These are phyloP conservation scores for Drosophila ustulata DNA, from an alignment of 2,888 invertebrate species.

Conservation along the genomic window DNA sequence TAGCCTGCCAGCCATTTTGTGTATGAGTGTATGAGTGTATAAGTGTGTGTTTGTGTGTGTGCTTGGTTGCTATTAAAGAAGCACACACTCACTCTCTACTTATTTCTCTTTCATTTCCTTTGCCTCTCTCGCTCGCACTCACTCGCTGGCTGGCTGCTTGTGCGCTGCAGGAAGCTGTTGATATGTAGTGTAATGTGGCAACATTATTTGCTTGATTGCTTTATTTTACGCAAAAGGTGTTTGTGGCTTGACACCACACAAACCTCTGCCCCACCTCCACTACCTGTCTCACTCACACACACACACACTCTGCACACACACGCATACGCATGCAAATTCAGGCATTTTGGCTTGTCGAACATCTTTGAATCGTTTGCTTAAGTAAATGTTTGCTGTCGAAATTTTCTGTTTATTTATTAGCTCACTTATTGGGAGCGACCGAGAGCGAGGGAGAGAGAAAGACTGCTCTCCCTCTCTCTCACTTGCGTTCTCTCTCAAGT, in stretches of 20 bases:
- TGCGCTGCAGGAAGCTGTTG: constrained; percentile 72
- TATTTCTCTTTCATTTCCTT: constrained; percentile 21
- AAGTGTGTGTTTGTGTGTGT: constrained; percentile 23
- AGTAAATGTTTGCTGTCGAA: constrained; percentile 78
- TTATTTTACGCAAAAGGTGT: constrained; percentile 81
- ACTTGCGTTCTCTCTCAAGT: neutral
- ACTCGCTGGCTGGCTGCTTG: constrained; percentile 1
- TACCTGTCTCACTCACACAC: constrained; percentile 7
- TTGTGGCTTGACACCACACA: constrained; percentile 76
- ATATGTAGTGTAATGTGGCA: constrained; percentile 79
- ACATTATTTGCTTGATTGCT: constrained; percentile 82
- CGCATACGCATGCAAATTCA: constrained; percentile 37
- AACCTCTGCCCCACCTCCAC: constrained; percentile 27
- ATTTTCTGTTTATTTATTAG: constrained; percentile 77
- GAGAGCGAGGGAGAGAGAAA: constrained; percentile 8
- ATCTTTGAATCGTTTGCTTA: constrained; percentile 73
- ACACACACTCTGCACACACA: constrained; percentile 5
- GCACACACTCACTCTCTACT: constrained; percentile 1
- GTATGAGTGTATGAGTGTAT: constrained; percentile 34
- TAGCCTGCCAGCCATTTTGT: constrained; percentile 62
- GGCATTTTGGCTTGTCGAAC: constrained; percentile 42
- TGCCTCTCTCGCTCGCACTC: neutral
- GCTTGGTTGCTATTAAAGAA: constrained; percentile 62
- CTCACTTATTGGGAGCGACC: constrained; percentile 60
- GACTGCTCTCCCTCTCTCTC: neutral